Evolutionary conservation across 2,888 invertebrate genomes (phyloP).

Genomic region (Pachymerium ferrugineum): DNA sequence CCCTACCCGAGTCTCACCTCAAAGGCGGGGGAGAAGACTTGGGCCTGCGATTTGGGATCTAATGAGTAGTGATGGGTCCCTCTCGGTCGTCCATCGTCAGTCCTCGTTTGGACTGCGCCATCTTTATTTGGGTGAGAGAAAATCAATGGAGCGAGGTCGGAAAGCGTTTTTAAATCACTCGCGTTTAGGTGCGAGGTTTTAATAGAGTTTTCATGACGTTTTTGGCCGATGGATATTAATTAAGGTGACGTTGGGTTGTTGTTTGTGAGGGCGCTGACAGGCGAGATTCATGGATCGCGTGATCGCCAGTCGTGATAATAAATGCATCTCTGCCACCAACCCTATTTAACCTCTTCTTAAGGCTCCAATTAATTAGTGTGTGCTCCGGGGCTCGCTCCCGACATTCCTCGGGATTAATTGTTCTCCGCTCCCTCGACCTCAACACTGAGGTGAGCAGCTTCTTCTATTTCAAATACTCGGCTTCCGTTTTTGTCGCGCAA

Average conservation of each 20-base stretch:
- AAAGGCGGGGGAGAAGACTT: background rate
- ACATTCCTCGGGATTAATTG: slow-evolving; percentile 29
- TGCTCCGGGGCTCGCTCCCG: slow-evolving; percentile 7
- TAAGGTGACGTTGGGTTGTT: background rate
- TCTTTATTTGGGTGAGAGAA: background rate
- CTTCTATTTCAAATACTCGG: too few relatives aligned
- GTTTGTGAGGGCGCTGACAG: slow-evolving; percentile 24
- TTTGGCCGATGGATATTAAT: background rate
- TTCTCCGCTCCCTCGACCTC: slow-evolving; percentile 18
- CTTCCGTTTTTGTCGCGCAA: background rate
- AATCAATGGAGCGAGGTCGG: background rate
- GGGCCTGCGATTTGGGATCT: background rate
- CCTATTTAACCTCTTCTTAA: slow-evolving; percentile 30
- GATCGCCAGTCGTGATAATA: slow-evolving; percentile 29
- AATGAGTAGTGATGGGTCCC: slow-evolving; percentile 9
- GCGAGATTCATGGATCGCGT: slow-evolving; percentile 30
- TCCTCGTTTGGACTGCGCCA: slow-evolving; percentile 1
- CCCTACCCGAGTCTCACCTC: background rate
- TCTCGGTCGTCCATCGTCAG: background rate
- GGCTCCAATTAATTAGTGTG: slow-evolving; percentile 26
- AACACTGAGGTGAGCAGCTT: background rate
- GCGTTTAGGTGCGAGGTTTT: background rate
- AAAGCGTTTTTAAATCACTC: background rate
- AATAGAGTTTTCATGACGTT: background rate
- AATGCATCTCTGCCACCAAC: slow-evolving; percentile 28